Evolutionary conservation across 2,113 vertebrate species (phyloP).

Genomic region (Tringa solitaria): DNA sequence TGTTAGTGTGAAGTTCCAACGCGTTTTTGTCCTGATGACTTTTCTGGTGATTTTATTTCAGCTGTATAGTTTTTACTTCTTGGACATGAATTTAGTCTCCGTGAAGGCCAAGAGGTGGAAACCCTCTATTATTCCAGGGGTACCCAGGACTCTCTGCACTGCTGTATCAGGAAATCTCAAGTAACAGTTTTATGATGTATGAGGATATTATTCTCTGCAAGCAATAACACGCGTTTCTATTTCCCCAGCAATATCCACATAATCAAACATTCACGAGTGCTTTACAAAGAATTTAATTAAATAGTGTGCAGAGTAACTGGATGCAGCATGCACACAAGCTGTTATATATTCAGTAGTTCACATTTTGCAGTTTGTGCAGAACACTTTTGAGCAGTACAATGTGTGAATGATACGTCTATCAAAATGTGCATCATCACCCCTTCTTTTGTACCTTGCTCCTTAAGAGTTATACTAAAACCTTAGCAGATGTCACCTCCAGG

Average conservation of each 20-base stretch:
- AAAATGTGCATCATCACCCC: background rate
- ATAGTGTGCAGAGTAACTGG: background rate
- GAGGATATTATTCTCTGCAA: slow-evolving; percentile 19
- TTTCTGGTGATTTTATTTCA: slow-evolving; percentile 31
- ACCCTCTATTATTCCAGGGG: slow-evolving; percentile 15
- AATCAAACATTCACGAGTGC: slow-evolving; percentile 38
- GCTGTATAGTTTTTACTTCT: background rate
- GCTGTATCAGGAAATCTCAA: slow-evolving; percentile 37
- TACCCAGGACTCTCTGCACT: background rate
- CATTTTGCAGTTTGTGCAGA: slow-evolving; percentile 7
- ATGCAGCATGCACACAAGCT: background rate
- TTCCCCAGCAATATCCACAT: slow-evolving; percentile 38
- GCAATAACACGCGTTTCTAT: slow-evolving; percentile 10
- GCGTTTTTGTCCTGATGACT: background rate
- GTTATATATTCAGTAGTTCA: slow-evolving; percentile 4
- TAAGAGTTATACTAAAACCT: background rate
- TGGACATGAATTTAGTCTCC: slow-evolving; percentile 19
- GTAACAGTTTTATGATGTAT: slow-evolving; percentile 10
- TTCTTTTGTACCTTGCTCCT: background rate
- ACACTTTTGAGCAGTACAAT: background rate
- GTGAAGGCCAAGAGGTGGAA: slow-evolving; percentile 47
- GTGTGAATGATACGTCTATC: background rate
- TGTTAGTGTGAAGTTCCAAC: background rate
- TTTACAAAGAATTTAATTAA: slow-evolving; percentile 53
- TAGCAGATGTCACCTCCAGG: background rate